Base-by-base conservation (phyloP, 2,113 vertebrate species). In the Pseudorectes ferrugineus region DNA sequence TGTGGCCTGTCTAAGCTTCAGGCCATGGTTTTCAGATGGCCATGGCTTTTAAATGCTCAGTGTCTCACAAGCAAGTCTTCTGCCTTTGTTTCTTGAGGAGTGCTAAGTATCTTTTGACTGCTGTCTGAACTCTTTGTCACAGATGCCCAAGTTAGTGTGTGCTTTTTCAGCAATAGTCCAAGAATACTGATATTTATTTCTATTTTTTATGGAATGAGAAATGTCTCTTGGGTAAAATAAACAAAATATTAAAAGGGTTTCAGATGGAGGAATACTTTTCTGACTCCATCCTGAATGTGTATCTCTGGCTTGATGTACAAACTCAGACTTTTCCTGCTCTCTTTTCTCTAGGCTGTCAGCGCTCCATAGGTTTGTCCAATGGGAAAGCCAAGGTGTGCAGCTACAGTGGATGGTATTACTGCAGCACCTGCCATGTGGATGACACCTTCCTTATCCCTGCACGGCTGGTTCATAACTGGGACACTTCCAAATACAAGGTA, bases 351-450 rank as follows among this genome's bases (percentile, higher is more conserved):
- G 99, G 99, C n/a, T 99, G 99, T 91, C 99, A 99, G 92, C 98
- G 98, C 75, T 98, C 98, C 24, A 99, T 99, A 48, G 99, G 99
- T 33, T 97, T 99, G 65, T 99, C 99, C 93, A 98, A 97, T 45
- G 99, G 99, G 74, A 99, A 98, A 89, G 99, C 99, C 80, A 99
- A 99, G 93, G 99, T 99, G 23, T 99, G 99, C 95, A 98, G 96
- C 96, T 99, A 99, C 97, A 99, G 99, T n/a, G 99, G 99, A 70
- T 99, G 99, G 99, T 99, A 99, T 93, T 99, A 99, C 97, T 99
- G 99, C 96, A 97, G 98, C 93, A 98, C 94, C 91, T 99, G 99
- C 97, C 99, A 99, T 0, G 98, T 98, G 95, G 99, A 99, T 68
- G 99, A 99, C 98, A 98, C 83, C 88, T 99, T 99, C 95, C 98